phyloP scores from a whole-genome alignment of 1,140 invertebrate species.

The Aporrectodea caliginosa region DNA sequence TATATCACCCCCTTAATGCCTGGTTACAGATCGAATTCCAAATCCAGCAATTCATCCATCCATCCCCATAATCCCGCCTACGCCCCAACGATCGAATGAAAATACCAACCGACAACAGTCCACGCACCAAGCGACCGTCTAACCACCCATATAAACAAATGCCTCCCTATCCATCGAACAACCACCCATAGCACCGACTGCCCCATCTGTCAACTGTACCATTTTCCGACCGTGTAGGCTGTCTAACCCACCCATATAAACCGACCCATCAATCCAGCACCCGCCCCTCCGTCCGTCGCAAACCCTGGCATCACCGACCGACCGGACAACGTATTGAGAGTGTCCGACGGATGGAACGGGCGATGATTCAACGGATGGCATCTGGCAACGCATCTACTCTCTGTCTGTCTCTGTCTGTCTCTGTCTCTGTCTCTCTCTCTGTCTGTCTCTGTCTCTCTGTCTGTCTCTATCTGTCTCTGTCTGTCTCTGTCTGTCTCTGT shows the following conservation, averaged over 20 bases:
- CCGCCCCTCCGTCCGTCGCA: not conserved
- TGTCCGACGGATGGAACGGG: not conserved
- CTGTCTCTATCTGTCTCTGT: conserved; percentile 28
- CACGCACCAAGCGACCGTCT: no score
- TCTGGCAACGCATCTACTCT: conserved; percentile 16
- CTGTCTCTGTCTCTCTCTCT: conserved; percentile 31
- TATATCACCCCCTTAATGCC: no score
- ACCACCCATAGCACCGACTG: no score
- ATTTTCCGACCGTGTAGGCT: no score
- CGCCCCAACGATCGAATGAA: no score
- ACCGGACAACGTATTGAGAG: not conserved
- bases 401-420: conserved; percentile 30
- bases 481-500: conserved; percentile 19
- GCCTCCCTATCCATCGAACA: no score
- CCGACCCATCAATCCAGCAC: not conserved
- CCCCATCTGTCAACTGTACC: no score
- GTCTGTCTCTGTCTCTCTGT: conserved; percentile 30
- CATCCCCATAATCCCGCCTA: no score
- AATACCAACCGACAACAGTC: no score
- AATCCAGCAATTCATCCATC: no score
- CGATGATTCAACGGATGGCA: not conserved
- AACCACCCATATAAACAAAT: no score
- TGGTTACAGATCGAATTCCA: no score
- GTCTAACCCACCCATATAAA: not conserved
- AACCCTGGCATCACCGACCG: not conserved